Percentiles rank a stretch among this genome's conserved stretches.
These are phyloP conservation scores for Tachycineta bicolor DNA, from an alignment of 2,113 vertebrate genomes.

Conservation along the genomic window DNA sequence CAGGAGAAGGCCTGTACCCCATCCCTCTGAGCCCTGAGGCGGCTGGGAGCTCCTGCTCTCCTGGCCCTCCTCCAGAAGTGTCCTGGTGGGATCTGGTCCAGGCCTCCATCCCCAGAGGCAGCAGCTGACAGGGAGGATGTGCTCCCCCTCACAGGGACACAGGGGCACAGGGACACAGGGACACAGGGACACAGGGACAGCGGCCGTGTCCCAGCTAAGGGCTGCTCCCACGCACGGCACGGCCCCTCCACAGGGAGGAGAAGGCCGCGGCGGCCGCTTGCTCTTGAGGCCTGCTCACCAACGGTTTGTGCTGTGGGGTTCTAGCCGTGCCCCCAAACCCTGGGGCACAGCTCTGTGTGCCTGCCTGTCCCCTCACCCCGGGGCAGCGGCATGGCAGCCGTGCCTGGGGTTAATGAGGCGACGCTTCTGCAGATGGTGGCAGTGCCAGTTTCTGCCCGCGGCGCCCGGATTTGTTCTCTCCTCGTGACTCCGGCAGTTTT, in stretches of 20 bases:
- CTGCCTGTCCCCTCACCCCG: rapidly evolving
- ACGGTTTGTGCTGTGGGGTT: rapidly evolving
- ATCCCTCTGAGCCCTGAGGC: neutral
- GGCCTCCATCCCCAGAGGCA: rapidly evolving
- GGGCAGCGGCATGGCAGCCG: neutral
- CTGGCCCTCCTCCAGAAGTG: neutral
- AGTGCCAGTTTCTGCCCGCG: rapidly evolving
- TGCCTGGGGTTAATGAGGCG: neutral
- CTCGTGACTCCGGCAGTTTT: rapidly evolving
- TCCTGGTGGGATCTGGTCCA: rapidly evolving
- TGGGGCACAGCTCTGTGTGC: neutral
- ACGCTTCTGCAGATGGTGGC: neutral
- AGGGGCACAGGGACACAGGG: neutral
- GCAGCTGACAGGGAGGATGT: rapidly evolving
- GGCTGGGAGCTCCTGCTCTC: neutral
- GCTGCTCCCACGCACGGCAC: neutral
- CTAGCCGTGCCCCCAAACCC: rapidly evolving
- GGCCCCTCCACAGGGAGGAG: rapidly evolving
- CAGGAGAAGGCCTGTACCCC: too few species aligned
- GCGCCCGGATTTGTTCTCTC: rapidly evolving
- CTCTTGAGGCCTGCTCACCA: neutral
- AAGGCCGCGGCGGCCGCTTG: neutral
- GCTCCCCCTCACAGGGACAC: neutral
- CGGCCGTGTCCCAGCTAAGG: neutral
- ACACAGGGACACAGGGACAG: neutral